Evolutionary conservation across 2,797 vertebrate genomes (phyloP).

Genomic region (Xyrichtys novacula): DNA sequence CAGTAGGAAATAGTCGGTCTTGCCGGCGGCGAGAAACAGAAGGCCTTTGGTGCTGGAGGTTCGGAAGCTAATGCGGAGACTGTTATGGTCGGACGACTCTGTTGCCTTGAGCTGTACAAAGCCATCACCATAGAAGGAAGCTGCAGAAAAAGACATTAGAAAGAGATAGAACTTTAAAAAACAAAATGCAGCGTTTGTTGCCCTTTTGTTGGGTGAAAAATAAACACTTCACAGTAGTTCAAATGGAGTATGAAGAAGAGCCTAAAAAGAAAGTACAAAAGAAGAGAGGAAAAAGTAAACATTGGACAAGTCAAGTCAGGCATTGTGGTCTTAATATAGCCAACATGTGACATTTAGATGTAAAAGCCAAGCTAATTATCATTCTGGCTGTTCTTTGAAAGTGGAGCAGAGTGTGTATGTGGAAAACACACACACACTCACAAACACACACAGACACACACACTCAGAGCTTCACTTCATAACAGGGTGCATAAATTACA

Average conservation of each 20-base stretch:
- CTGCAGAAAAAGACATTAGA: conserved; percentile 72
- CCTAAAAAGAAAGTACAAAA: conserved; percentile 29
- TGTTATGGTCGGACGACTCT: conserved; percentile 84
- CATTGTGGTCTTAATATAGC: conserved; percentile 71
- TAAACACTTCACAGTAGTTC: conserved; percentile 16
- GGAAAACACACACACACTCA: conserved; percentile 11
- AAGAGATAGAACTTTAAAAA: not conserved
- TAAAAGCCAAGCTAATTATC: conserved; percentile 74
- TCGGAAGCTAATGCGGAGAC: conserved; percentile 88
- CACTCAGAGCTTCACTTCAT: conserved; percentile 17
- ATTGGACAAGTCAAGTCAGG: conserved; percentile 53
- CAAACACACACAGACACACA: conserved; percentile 16
- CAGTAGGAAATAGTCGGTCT: conserved; percentile 86
- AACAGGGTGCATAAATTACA: conserved; percentile 47
- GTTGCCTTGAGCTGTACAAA: conserved; percentile 87
- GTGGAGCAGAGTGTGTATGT: conserved; percentile 28
- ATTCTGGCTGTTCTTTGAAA: conserved; percentile 66
- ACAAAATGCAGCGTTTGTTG: not conserved
- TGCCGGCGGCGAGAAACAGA: conserved; percentile 91
- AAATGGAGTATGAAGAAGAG: conserved; percentile 16
- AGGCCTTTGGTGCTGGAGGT: conserved; percentile 89
- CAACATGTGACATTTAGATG: conserved; percentile 76
- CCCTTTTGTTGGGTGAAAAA: conserved; percentile 16
- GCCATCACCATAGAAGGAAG: conserved; percentile 94
- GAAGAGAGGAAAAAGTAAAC: conserved; percentile 32